Evolutionary conservation across 2,797 vertebrate species (phyloP), one percentile per base, ranked within the genome.

Genomic region (Pseudomugil tenellus): DNA sequence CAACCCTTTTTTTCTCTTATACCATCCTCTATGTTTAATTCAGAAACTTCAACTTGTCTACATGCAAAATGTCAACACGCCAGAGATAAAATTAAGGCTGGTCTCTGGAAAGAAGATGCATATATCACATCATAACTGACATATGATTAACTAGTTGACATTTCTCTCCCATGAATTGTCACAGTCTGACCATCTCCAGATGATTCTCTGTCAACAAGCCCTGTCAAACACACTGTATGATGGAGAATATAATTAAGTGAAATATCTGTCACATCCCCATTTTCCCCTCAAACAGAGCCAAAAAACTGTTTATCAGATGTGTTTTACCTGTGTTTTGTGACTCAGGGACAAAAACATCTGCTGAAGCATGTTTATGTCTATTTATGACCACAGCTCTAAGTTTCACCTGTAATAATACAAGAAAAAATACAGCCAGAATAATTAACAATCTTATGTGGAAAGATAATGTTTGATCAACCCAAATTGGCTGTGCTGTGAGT

Each of bases 381-480:
- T 43, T 59, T 32, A 23, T 55, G 41, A 63, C 56, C 65, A 29
- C 43, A 68, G 43, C 13, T 46, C 17, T 13, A 21, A 26, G 80
- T 37, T 9, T 83, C 69, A 81, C 70, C 75, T 73, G 80, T 72
- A 65, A 60, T 70, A 75, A 76, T 64, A 58, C 37, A 48, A 34
- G n/a, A 63, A 66, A 79, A 84, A 91, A 91, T 70, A 77, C 53
- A 37, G 60, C n/a, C 29, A 29, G 41, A 77, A 83, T 87, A 89
- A 92, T 87, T 87, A 89, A 89, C 83, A 72, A 76, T 81, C 77
- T 90, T 76, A 86, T 84, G 70, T 83, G 62, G 57, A 81, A 83
- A 88, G 80, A 77, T 86, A 74, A 91, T 87, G 84, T 92, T 92
- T 90, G 89, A 86, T 92, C 84, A 90, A 87, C 85, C 75, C 71